Conservation (phyloP, 2,113 vertebrate species). For the Eurypyga helias region DNA sequence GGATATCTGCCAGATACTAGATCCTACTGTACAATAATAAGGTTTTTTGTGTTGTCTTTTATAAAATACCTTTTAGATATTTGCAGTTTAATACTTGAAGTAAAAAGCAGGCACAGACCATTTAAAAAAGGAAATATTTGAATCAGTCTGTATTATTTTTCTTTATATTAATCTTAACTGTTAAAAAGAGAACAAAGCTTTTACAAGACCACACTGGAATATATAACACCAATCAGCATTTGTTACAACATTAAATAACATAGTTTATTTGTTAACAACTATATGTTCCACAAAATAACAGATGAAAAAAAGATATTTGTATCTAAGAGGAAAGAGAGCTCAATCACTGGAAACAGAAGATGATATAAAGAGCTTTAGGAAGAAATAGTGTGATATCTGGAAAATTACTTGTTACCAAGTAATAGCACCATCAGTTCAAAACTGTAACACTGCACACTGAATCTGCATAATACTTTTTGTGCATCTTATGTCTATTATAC, state of each 20-base stretch:
- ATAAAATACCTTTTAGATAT: neutral
- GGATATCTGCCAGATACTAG: neutral
- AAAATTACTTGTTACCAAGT: neutral
- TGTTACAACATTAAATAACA: neutral
- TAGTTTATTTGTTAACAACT: neutral
- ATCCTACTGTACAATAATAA: neutral
- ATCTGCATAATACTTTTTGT: neutral
- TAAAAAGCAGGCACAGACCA: neutral
- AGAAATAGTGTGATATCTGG: neutral
- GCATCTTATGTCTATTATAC: neutral
- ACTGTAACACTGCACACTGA: accelerated
- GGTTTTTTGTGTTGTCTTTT: neutral
- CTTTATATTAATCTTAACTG: neutral
- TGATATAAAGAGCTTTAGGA: neutral
- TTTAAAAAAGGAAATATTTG: neutral
- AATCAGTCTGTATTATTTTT: neutral
- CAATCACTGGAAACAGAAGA: neutral
- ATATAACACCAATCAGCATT: neutral
- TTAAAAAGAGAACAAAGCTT: neutral
- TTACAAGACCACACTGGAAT: neutral
- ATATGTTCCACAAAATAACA: neutral
- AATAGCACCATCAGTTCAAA: neutral
- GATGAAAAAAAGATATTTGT: neutral
- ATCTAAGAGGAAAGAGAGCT: neutral
- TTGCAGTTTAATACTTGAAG: neutral